phyloP scores from a whole-genome alignment of 2,113 vertebrate species.

The Carollia perspicillata region DNA sequence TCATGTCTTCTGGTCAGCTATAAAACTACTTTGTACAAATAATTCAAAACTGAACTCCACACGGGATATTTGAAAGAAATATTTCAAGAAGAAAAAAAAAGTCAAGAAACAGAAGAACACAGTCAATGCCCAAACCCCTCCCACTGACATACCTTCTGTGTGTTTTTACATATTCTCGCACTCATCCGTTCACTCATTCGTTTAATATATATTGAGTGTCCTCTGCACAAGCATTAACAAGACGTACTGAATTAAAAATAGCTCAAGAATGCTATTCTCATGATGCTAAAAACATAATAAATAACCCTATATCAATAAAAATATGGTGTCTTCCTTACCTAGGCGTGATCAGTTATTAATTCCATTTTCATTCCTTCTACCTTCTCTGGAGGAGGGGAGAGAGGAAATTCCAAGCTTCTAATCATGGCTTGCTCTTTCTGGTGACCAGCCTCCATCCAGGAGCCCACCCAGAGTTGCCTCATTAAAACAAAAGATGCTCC shows the following conservation, averaged over 20 bases:
- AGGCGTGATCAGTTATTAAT: not conserved
- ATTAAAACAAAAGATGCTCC: not conserved
- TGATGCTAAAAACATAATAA: not conserved
- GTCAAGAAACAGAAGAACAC: not conserved
- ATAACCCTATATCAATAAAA: not conserved
- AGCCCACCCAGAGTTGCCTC: not conserved
- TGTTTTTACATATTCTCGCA: not conserved
- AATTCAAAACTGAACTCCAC: not conserved
- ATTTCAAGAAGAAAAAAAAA: not conserved
- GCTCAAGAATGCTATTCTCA: not conserved
- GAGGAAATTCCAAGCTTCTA: not conserved
- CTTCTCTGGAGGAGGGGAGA: not conserved
- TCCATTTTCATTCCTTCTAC: not conserved
- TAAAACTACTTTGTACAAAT: not conserved
- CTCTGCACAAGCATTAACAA: not conserved
- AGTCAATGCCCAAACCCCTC: not conserved
- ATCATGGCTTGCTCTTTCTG: not conserved
- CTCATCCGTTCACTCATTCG: not conserved
- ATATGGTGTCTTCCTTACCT: not conserved
- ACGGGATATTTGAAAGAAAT: not conserved
- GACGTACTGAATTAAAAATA: not conserved
- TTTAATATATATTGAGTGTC: not conserved
- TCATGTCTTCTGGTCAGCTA: not conserved
- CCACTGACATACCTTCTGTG: not conserved
- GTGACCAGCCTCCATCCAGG: not conserved